phyloP scores from a whole-genome alignment of 92 coral and sea anemone genomes.

The Porites rus region DNA sequence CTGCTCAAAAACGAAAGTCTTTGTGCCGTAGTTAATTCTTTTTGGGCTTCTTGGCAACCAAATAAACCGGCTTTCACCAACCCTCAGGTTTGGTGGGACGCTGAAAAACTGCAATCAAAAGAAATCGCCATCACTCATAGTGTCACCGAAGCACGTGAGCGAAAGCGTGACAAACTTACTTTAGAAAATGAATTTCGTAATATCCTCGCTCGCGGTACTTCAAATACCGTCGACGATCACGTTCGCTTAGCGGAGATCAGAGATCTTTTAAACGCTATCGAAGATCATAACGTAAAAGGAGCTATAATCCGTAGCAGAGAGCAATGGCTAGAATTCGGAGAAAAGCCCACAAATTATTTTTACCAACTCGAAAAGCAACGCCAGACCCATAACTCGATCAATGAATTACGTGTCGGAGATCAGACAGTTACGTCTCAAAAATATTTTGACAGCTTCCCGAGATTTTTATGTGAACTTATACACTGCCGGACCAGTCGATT shows the following conservation, averaged over 20 bases:
- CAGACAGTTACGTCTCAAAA: too few species aligned
- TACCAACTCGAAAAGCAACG: too few species aligned
- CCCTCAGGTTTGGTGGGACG: slow-evolving; percentile 6
- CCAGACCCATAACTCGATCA: too few species aligned
- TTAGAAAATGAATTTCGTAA: slow-evolving; percentile 9
- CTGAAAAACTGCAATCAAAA: not conserved
- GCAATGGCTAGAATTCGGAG: too few species aligned
- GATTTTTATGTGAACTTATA: slow-evolving; percentile 9
- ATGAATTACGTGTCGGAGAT: too few species aligned
- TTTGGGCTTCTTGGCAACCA: not conserved
- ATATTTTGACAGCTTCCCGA: not conserved
- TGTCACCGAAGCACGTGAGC: not conserved
- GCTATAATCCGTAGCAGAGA: too few species aligned
- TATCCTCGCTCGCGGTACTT: not conserved
- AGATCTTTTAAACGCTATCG: slow-evolving; percentile 1
- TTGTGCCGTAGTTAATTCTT: not conserved
- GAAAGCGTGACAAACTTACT: not conserved
- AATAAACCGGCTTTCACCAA: not conserved
- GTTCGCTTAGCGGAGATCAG: not conserved
- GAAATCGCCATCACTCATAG: slow-evolving; percentile 21
- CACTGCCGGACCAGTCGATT: slow-evolving; percentile 19
- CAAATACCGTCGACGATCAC: slow-evolving; percentile 3
- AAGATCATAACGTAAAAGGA: not conserved
- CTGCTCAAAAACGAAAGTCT: not conserved
- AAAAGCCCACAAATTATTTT: too few species aligned